Evolutionary conservation across 2,888 invertebrate genomes (phyloP), one percentile per base, ranked within the genome.

Genomic region (Serripes groenlandicus): DNA sequence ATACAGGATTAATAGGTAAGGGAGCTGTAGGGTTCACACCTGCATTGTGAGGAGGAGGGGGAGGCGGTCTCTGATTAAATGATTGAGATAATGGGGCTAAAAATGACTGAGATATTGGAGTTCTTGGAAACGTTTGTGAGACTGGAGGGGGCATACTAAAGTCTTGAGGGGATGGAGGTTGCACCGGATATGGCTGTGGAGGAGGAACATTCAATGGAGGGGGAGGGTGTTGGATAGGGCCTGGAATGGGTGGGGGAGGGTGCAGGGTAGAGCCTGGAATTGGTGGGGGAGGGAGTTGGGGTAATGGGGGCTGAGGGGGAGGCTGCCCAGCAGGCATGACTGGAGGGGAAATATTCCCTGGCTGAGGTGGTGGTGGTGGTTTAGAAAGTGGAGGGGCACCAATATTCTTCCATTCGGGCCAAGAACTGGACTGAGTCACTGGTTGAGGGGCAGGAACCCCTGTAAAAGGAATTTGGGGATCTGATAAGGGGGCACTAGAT

Each of bases 391-490:
- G 79, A 9, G 77, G 69, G 34, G 78, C 70, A 58, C 73, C 72
- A 34, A 88, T 83, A 49, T 90, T 88, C 74, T 91, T 92, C 93
- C 92, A 92, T 30, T 90, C 89, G 26, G 91, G 83, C 91, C 92
- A 92, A 11, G 90, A 85, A 58, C 85, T 88, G 7, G 90, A 85
- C 56, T 76, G 82, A 54, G 77, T 60, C 26, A 71, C 68, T n/a
- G 84, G 81, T 56, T 77, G 68, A 30, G 85, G 82, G 4, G 83
- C 78, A 18, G 78, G 80, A 23, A 79, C 83, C 0, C 64, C 78
- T 54, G 75, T 34, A 60, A 73, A 78, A n/a, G 68, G 69, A 26
- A 49, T 62, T 15, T 75, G 28, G 11, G 77, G 77, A 1, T 70
- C 73, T 56, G 76, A 76, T 18, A 64, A 34, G 23, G 75, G 34